phyloP scores from a whole-genome alignment of 2,888 invertebrate species.

The Mimas tiliae region DNA sequence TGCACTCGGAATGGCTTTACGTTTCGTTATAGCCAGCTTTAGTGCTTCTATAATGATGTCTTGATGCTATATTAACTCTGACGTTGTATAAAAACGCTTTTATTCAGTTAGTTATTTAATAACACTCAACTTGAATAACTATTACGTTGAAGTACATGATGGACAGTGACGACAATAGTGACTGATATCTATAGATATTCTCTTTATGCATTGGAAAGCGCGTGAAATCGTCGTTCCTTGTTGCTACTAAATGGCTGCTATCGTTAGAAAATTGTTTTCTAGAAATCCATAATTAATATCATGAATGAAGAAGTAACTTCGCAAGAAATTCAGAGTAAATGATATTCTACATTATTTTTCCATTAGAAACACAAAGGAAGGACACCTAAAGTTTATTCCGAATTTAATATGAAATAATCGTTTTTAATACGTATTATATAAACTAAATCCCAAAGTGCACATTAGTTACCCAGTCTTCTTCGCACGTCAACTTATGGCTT shows the following conservation, averaged over 20 bases:
- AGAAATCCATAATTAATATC: background rate
- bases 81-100: background rate
- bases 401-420: background rate
- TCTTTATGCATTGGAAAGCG: background rate
- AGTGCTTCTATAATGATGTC: slow-evolving; percentile 5
- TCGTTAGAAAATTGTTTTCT: background rate
- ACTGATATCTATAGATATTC: background rate
- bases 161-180: background rate
- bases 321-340: background rate
- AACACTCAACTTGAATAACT: background rate
- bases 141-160: background rate
- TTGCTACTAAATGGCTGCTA: too few species aligned
- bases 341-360: background rate
- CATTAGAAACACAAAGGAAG: too few species aligned
- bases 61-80: background rate
- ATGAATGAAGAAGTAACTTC: too few species aligned
- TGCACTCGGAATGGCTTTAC: slow-evolving; percentile 27
- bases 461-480: slow-evolving; percentile 41
- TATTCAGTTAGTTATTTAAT: background rate
- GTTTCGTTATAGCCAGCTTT: slow-evolving; percentile 33
- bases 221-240: too few species aligned
- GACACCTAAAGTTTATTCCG: background rate
- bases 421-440: background rate
- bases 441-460: background rate
- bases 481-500: slow-evolving; percentile 70